Base-by-base conservation (phyloP, 2,797 vertebrate genomes). In the Chaetophractus vellerosus region DNA sequence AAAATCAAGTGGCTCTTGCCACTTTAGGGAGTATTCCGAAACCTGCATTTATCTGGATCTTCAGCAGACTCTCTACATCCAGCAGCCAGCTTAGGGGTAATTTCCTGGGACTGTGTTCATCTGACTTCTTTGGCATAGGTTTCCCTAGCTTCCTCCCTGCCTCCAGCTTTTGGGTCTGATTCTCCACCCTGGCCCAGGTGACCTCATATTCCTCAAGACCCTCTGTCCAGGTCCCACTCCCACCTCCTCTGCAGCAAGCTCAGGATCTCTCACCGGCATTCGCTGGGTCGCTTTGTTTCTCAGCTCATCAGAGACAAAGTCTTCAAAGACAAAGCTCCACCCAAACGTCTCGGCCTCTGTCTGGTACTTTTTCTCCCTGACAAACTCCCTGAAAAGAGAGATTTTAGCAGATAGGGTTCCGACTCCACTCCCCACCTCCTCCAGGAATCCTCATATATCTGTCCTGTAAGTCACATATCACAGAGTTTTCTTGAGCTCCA, bases 321-420 rank as follows among this genome's bases (percentile, higher is more conserved):
- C 99, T 96, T 99, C 99, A 97, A 99, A 99, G 88, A 99, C 99
- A 97, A 99, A 99, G 98, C 99, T 99, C 99, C 99, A 99, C 2
- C 99, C 99, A 80, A 99, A 99, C 0, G 71, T 97, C 98, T 99
- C 99, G 0, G 99, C 99, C 98, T 99, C 99, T 0, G 99, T 99
- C 98, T 98, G 99, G 97, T 99, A 99, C 95, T 99, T 99, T 91
- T 98, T 97, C 3, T 98, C 98, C 97, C 98, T 99, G 80, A 99
- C 99, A 98, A 99, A 99, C 66, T 99, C 99, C 98, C 99, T 99
- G 98, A 50, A 36, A 91, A 79, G 68, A 95, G 69, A 90, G 19
- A 79, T 31, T 71, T 79, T 48, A 74, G 57, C 50, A 11, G 38
- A 24, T 9, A 57, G 7, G 31, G 11, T 19, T 64, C 71, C 26